Conservation (phyloP, 2,113 vertebrate genomes). For the Vidua chalybeata region DNA sequence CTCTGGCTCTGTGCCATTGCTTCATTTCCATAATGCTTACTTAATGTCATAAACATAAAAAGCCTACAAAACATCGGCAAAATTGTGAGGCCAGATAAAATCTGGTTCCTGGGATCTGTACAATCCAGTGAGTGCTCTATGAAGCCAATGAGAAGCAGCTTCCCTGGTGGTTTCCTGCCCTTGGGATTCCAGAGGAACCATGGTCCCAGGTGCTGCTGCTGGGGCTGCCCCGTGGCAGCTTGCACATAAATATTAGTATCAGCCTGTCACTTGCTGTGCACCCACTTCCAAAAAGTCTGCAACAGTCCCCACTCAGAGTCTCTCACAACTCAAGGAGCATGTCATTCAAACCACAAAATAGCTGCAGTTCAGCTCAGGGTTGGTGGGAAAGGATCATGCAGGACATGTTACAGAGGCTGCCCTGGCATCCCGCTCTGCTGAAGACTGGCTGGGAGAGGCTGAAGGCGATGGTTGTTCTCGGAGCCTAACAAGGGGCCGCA, state of each 20-base stretch:
- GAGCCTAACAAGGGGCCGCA: slow-evolving; percentile 63
- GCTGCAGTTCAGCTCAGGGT: neutral
- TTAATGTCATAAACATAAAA: slow-evolving; percentile 9
- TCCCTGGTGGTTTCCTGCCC: slow-evolving; percentile 14
- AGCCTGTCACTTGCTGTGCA: neutral
- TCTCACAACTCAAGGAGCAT: neutral
- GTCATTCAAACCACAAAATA: slow-evolving; percentile 3
- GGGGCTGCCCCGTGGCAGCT: neutral
- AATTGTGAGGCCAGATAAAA: neutral
- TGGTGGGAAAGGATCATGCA: neutral
- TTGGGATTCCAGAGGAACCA: neutral
- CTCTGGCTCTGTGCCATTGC: slow-evolving; percentile 5
- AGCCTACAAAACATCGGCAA: neutral
- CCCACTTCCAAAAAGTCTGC: neutral
- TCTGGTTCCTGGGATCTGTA: slow-evolving; percentile 7
- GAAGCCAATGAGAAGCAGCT: slow-evolving; percentile 34
- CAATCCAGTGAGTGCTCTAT: neutral
- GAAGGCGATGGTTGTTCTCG: neutral
- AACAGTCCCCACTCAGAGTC: neutral
- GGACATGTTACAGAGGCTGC: neutral
- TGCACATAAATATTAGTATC: neutral
- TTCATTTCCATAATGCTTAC: slow-evolving; percentile 41
- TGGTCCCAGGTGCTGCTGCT: neutral
- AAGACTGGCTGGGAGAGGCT: neutral
- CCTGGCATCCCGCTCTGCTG: neutral